Evolutionary conservation across 2,888 invertebrate species (phyloP), one percentile per base, ranked within the genome.

Genomic region (Trissolcus brochymenae): DNA sequence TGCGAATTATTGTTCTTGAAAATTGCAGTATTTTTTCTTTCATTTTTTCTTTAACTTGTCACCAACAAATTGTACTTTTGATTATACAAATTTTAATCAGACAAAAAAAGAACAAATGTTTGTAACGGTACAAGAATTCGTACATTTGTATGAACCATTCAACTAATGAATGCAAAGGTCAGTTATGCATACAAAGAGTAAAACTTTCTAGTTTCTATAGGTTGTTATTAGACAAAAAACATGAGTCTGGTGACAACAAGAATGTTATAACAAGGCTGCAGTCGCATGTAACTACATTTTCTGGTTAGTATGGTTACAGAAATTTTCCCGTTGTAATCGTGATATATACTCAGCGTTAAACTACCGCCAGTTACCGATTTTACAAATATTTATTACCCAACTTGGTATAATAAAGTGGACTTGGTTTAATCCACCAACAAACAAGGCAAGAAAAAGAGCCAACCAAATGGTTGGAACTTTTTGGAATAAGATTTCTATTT

Each of bases 351-450:
- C 56, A 53, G 53, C 67, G 62, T 67, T 62, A 60, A 61, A 66
- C 46, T 61, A 61, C 61, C 41, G 6, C 35, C 11, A 21, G 73
- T 61, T 74, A 67, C 67, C 57, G 53, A 74, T 74, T 74, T 62
- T 61, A 73, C 67, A 62, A 61, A 46, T 74, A 74, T 74, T 74
- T 74, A 74, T 74, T 56, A 51, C 66, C 55, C 40, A 73, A 73
- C 60, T 66, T 66, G 61, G 61, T 25, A 25, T 25, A 25, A 25
- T 51, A 19, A 62, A 74, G 57, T 41, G 51, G 16, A 43, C 43
- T 53, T 49, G 6, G 46, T 16, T 61, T 65, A 66, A 62, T 57
- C 19, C 53, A 43, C 53, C 13, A 9, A 14, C 53, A 54, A 65
- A 72, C 49, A 66, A 59, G 50, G 60, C 14, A 56, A 19, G 56